Percentiles rank a stretch among this genome's conserved stretches.
Evolutionary conservation across 2,797 vertebrate species (phyloP).

Genomic region (Myotis planiceps): DNA sequence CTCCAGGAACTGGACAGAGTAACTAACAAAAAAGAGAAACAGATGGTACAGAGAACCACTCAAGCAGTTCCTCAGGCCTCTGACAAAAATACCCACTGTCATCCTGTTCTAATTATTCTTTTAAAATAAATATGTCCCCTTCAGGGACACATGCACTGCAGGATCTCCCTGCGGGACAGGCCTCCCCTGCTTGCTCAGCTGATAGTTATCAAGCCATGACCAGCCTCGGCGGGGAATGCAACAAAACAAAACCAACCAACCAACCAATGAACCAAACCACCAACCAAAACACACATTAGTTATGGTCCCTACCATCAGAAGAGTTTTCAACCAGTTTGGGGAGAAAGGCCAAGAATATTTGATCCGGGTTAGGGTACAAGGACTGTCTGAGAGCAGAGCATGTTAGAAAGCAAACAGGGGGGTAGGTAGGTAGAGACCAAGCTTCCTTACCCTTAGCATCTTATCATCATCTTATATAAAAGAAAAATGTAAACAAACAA

Average conservation of each 20-base stretch:
- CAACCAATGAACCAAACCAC: neutral
- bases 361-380: neutral
- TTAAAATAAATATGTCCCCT: neutral
- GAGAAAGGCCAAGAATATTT: neutral
- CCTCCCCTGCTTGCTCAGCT: neutral
- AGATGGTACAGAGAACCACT: neutral
- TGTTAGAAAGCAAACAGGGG: too few species aligned
- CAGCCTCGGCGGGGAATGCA: neutral
- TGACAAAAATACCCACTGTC: neutral
- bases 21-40: neutral
- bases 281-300: neutral
- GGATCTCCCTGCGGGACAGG: neutral
- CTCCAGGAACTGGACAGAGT: neutral
- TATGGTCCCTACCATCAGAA: neutral
- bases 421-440: neutral
- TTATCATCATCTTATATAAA: neutral
- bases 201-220: neutral
- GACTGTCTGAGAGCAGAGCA: neutral
- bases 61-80: neutral
- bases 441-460: neutral
- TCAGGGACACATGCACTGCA: neutral
- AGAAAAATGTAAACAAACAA: neutral
- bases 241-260: neutral
- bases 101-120: neutral
- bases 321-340: neutral